Evolutionary conservation across 2,113 vertebrate species (phyloP).

Genomic region (Amblyornis subalaris): DNA sequence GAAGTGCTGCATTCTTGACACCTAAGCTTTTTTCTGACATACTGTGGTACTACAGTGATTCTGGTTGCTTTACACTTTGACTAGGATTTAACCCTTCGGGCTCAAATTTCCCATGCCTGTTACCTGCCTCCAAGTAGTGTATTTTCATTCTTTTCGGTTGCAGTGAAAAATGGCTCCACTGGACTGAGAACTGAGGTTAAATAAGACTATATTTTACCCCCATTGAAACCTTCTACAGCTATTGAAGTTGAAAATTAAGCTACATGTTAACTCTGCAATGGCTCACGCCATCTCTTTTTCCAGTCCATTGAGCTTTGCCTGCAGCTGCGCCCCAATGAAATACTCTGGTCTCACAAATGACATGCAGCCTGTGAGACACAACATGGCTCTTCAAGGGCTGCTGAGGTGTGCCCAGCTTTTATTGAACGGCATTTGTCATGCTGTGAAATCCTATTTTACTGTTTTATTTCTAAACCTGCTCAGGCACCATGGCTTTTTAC

Average conservation of each 20-base stretch:
- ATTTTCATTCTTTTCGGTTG: not conserved
- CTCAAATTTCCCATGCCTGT: not conserved
- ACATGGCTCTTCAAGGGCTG: not conserved
- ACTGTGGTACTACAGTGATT: not conserved
- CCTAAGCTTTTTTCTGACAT: not conserved
- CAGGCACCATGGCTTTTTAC: not conserved
- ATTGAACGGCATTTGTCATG: not conserved
- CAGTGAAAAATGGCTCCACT: not conserved
- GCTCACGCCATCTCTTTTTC: not conserved
- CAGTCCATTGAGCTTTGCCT: not conserved
- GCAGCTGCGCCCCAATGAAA: not conserved
- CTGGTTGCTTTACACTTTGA: not conserved
- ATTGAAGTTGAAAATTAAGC: not conserved
- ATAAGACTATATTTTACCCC: not conserved
- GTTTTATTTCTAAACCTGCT: not conserved
- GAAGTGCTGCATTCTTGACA: not conserved
- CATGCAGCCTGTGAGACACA: fast-evolving
- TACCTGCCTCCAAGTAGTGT: not conserved
- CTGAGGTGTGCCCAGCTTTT: not conserved
- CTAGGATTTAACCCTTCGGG: not conserved
- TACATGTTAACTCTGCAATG: not conserved
- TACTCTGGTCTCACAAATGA: not conserved
- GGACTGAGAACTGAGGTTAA: not conserved
- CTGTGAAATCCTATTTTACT: not conserved
- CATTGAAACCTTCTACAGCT: not conserved